Evolutionary conservation across 2,113 vertebrate genomes (phyloP).

Genomic region (Alethe castanea): DNA sequence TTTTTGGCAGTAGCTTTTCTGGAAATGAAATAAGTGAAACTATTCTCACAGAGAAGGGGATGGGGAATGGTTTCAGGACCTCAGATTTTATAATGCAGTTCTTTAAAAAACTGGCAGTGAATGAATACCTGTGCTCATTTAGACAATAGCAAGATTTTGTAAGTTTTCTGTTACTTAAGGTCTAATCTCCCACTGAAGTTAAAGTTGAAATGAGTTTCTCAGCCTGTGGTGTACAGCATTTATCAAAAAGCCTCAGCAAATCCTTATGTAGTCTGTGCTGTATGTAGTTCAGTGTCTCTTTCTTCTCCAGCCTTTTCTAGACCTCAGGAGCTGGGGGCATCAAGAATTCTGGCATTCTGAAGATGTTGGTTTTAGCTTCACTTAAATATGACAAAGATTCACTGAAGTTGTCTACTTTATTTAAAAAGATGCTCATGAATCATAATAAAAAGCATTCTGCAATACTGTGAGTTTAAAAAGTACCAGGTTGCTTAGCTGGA

Average conservation of each 20-base stretch:
- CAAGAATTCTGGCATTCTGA: background rate
- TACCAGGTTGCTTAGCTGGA: background rate
- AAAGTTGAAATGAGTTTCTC: background rate
- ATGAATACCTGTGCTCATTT: background rate
- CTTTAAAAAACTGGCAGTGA: background rate
- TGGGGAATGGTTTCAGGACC: background rate
- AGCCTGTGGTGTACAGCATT: rapidly evolving
- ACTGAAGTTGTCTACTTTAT: background rate
- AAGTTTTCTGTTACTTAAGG: background rate
- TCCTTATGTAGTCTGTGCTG: background rate
- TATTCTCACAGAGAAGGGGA: background rate
- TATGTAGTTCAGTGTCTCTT: background rate
- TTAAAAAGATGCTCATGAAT: background rate
- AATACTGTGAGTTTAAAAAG: background rate
- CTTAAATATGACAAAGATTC: background rate
- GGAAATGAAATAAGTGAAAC: conserved; percentile 29
- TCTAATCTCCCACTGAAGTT: background rate
- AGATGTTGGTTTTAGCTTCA: background rate
- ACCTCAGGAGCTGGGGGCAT: background rate
- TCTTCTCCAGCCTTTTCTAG: background rate
- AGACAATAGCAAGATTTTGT: background rate
- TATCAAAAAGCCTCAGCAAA: background rate
- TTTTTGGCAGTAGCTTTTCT: conserved; percentile 30
- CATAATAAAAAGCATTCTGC: background rate
- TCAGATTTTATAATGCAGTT: background rate